phyloP scores from a whole-genome alignment of 2,113 vertebrate genomes.

The Colistium nudipinnis region DNA sequence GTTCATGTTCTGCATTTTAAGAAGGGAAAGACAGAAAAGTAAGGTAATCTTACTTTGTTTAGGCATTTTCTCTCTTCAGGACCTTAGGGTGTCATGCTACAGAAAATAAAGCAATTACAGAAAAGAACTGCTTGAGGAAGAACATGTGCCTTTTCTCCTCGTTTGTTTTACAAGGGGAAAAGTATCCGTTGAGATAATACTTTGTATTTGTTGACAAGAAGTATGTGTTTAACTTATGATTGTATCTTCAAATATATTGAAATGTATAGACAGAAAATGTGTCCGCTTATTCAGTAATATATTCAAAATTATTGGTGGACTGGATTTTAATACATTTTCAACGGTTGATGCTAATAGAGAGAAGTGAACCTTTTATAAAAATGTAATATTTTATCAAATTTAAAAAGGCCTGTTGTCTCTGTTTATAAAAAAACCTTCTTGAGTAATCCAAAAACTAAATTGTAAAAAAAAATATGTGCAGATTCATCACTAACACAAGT shows the following conservation, averaged over 20 bases:
- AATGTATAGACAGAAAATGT: conserved; percentile 16
- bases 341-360: background rate
- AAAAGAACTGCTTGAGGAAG: background rate
- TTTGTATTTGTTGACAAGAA: conserved; percentile 15
- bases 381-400: too few species aligned
- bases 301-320: conserved; percentile 22
- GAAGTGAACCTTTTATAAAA: too few species aligned
- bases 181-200: conserved; percentile 18
- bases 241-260: conserved; percentile 39
- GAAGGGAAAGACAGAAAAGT: conserved; percentile 11
- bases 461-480: too few species aligned
- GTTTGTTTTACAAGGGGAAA: conserved; percentile 20
- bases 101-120: conserved; percentile 13
- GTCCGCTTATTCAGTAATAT: conserved; percentile 26
- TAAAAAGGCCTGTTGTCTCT: too few species aligned
- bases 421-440: too few species aligned
- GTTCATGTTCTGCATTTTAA: conserved; percentile 42
- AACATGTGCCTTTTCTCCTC: conserved; percentile 54
- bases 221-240: conserved; percentile 59
- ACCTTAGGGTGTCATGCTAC: background rate
- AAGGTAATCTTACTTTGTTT: background rate
- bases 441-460: too few species aligned
- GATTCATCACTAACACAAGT: too few species aligned
- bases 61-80: conserved; percentile 14
- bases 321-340: background rate